Evolutionary conservation across 23 tunicate species (phyloP).

Genomic region (Styela plicata): DNA sequence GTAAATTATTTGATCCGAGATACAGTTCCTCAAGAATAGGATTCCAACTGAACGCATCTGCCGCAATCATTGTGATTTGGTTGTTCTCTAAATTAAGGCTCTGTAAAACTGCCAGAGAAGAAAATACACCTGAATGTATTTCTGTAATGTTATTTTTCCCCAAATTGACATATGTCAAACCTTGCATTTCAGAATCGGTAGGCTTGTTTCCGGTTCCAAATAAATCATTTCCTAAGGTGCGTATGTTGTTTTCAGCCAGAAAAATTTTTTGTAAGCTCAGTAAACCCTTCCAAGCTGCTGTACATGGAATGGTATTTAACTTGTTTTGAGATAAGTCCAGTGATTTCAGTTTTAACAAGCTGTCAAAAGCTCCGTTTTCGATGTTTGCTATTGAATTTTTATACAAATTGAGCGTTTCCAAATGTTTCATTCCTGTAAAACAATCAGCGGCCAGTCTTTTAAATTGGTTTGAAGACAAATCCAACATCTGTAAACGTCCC

Average conservation of each 20-base stretch:
- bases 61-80: neutral
- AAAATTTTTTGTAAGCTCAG: neutral
- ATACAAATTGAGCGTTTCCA: neutral
- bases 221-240: neutral
- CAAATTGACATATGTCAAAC: neutral
- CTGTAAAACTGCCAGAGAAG: neutral
- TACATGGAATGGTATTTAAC: neutral
- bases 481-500: slow-evolving; percentile 8
- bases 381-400: neutral
- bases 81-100: neutral
- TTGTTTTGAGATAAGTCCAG: neutral
- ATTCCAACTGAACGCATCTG: neutral
- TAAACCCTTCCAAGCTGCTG: slow-evolving; percentile 5
- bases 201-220: neutral
- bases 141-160: neutral
- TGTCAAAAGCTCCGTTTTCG: neutral
- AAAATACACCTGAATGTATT: neutral
- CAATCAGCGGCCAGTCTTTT: neutral
- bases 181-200: neutral
- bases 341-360: neutral
- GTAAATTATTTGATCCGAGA: neutral
- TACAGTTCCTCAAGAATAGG: neutral
- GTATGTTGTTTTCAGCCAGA: neutral
- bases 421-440: neutral
- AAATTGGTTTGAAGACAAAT: neutral